Conservation (phyloP, 2,888 invertebrate genomes). For the Euclidia mi region DNA sequence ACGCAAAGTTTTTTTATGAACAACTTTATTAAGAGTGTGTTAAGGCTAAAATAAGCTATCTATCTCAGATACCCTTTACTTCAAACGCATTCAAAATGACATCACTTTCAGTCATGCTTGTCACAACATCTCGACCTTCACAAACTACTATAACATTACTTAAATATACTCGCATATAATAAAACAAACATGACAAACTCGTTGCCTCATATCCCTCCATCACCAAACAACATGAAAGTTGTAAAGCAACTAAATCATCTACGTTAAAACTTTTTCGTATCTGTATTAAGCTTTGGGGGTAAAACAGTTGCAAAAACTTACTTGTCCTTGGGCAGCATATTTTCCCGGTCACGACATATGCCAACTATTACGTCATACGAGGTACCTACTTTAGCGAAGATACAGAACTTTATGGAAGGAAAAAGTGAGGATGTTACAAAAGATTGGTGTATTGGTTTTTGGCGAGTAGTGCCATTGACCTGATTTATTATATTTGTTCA, state of each 20-base stretch:
- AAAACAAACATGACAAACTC: constrained; percentile 9
- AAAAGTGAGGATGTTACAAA: constrained; percentile 17
- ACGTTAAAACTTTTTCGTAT: constrained; percentile 37
- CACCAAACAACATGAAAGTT: constrained; percentile 22
- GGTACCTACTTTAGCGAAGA: constrained; percentile 27
- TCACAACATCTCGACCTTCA: too few relatives aligned
- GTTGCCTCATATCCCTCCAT: constrained; percentile 5
- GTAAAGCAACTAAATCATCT: constrained; percentile 38
- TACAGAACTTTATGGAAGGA: constrained; percentile 23
- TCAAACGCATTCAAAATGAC: too few relatives aligned
- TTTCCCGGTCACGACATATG: constrained; percentile 52
- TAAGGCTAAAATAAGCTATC: too few relatives aligned
- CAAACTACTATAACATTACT: too few relatives aligned
- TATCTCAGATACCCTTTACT: too few relatives aligned
- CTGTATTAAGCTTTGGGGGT: constrained; percentile 37
- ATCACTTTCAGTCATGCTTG: too few relatives aligned
- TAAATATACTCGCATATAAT: neutral
- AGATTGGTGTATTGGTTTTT: constrained; percentile 18
- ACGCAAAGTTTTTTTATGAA: too few relatives aligned
- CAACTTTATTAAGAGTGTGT: too few relatives aligned
- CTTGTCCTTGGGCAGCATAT: constrained; percentile 37
- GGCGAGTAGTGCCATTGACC: neutral
- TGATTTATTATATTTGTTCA: too few relatives aligned
- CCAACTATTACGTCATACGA: constrained; percentile 44
- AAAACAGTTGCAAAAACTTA: constrained; percentile 33